A percentile compares a stretch with the other conserved stretches of the same genome.
Conservation (phyloP, 1,140 invertebrate species). For the Eriocheir sinensis region DNA sequence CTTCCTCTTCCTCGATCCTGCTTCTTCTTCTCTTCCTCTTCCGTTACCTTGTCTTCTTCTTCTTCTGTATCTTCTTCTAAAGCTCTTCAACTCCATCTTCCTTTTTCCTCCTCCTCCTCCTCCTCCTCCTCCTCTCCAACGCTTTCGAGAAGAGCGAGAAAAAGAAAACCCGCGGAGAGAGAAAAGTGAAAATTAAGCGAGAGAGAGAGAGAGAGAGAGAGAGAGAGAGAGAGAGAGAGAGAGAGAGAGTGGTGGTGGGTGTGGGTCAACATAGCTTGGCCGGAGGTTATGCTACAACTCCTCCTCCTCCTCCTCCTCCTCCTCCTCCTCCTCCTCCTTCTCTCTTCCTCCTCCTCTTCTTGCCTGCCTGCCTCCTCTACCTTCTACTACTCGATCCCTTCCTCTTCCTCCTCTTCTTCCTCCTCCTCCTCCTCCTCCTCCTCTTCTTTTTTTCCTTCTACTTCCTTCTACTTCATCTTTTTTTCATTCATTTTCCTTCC, state of each 20-base stretch:
- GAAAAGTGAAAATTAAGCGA: constrained; percentile 8
- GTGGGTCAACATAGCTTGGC: constrained; percentile 3
- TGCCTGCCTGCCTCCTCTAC: too few relatives aligned
- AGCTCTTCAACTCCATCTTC: background rate
- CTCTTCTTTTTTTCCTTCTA: background rate
- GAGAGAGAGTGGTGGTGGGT: background rate
- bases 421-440: background rate
- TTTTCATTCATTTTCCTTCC: background rate
- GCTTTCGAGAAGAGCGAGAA: background rate
- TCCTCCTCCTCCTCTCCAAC: background rate
- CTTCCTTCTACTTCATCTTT: background rate
- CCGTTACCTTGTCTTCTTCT: background rate
- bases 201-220: background rate
- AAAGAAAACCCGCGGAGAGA: background rate
- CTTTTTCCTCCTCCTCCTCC: background rate
- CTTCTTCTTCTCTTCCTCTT: background rate
- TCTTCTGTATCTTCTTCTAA: too few relatives aligned
- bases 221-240: background rate
- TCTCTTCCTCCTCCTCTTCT: too few relatives aligned
- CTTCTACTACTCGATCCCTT: too few relatives aligned
- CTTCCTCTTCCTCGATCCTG: too few relatives aligned
- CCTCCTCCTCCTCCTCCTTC: background rate
- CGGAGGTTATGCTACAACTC: constrained; percentile 15
- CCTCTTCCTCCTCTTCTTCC: background rate
- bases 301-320: background rate